Evolutionary conservation across 2,797 vertebrate species (phyloP), one percentile per base, ranked within the genome.

Genomic region (Synanceia verrucosa): DNA sequence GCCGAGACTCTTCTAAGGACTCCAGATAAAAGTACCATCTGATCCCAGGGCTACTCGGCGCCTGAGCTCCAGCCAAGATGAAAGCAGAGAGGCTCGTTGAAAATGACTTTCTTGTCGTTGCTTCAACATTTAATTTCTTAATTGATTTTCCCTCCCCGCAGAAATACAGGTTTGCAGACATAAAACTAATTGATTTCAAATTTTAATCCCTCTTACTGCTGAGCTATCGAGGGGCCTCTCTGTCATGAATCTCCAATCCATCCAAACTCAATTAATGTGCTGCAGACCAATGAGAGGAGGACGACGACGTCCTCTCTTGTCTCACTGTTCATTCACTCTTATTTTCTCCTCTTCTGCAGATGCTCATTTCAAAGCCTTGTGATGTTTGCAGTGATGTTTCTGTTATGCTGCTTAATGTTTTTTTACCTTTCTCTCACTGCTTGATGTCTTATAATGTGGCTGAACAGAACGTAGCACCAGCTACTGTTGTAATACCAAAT

Each of bases 121-220:
- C 83, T 89, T 91, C 83, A 90, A 90, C 88, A 91, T 93, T 92
- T 92, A 92, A 92, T 92, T 91, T 91, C 89, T 88, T 91, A 92
- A 93, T 91, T 90, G 87, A 91, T 91, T 92, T 87, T 82, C 83
- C 47, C 70, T 84, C 88, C 82, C 85, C 69, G 65, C 71, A 69
- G 88, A 89, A 88, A 87, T 90, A 85, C 81, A 84, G 82, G 80
- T 88, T 89, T 87, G 79, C 74, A 86, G 89, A 90, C 90, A 88
- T 81, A 89, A 91, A 90, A 91, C 83, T 88, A 90, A 93, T 93
- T 89, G 90, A 93, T 92, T 92, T 92, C 83, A 93, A 91, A 89
- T 90, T 88, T 86, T 89, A 92, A 93, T 92, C 88, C 87, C 82
- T 92, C 86, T 91, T 88, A 90, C 91, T 13, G 75, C 87, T 70